A percentile compares a stretch with the other conserved stretches of the same genome.
These are phyloP conservation scores for Tragelaphus imberbis DNA, from an alignment of 2,113 vertebrate species.

Conservation along the genomic window DNA sequence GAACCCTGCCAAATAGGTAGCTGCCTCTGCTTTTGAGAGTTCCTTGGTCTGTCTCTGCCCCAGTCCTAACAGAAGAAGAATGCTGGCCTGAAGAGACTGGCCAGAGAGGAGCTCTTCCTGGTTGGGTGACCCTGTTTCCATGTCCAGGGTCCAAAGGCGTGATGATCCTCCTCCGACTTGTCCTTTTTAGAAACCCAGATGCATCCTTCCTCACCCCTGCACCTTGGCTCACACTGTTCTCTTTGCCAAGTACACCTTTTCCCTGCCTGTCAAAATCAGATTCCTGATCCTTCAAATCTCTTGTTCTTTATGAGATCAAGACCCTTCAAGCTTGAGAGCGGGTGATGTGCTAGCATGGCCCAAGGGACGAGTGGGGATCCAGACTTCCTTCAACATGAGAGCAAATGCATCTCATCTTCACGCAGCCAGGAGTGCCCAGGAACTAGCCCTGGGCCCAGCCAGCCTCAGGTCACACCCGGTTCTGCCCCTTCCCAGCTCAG, in stretches of 20 bases:
- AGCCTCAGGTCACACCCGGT: no score
- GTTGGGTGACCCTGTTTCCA: background rate
- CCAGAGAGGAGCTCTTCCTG: background rate
- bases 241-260: background rate
- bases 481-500: background rate
- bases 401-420: background rate
- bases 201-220: background rate
- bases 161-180: background rate
- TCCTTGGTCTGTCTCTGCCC: background rate
- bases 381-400: no score
- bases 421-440: no score
- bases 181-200: background rate
- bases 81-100: background rate
- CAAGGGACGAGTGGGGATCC: fast-evolving
- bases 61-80: background rate
- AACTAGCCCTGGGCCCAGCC: background rate
- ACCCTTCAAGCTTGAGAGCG: background rate
- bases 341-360: background rate
- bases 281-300: background rate
- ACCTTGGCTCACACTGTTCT: background rate
- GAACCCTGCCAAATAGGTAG: background rate
- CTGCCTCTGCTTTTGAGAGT: background rate
- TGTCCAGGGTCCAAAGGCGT: background rate
- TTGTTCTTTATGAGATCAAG: background rate
- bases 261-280: background rate